These are phyloP conservation scores for Speoplatyrhinus poulsoni DNA, from an alignment of 2,113 vertebrate species.

Conservation along the genomic window DNA sequence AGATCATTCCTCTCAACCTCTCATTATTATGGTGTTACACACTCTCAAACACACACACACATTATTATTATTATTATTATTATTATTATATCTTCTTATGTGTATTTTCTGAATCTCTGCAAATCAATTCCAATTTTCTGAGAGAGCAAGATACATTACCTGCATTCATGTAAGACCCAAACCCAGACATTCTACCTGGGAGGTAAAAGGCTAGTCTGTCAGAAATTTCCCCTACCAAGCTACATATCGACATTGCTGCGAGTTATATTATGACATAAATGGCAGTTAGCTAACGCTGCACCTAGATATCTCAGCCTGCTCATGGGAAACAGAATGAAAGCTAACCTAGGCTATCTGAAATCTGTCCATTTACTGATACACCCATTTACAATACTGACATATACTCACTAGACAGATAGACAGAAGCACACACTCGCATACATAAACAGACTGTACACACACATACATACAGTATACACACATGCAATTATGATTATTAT, in stretches of 20 bases:
- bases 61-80: neutral
- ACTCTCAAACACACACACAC: neutral
- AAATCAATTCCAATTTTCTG: conserved; percentile 12
- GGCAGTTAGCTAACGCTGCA: neutral
- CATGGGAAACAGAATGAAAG: neutral
- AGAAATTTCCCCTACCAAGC: neutral
- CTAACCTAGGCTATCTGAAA: too few relatives aligned
- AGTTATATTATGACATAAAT: conserved; percentile 2
- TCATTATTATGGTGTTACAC: neutral
- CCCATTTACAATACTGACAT: too few relatives aligned
- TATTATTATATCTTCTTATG: neutral
- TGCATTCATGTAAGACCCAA: neutral
- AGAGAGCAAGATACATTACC: neutral
- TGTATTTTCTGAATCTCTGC: neutral
- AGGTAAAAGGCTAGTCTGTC: neutral
- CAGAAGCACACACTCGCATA: too few relatives aligned
- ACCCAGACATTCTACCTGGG: neutral
- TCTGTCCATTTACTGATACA: too few relatives aligned
- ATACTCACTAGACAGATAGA: too few relatives aligned
- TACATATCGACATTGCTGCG: neutral
- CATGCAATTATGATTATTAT: too few relatives aligned
- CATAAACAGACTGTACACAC: too few relatives aligned
- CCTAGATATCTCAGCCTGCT: neutral
- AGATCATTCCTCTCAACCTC: neutral
- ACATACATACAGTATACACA: too few relatives aligned